Conservation (phyloP, 2,113 vertebrate species). For the Empidonax alnorum region DNA sequence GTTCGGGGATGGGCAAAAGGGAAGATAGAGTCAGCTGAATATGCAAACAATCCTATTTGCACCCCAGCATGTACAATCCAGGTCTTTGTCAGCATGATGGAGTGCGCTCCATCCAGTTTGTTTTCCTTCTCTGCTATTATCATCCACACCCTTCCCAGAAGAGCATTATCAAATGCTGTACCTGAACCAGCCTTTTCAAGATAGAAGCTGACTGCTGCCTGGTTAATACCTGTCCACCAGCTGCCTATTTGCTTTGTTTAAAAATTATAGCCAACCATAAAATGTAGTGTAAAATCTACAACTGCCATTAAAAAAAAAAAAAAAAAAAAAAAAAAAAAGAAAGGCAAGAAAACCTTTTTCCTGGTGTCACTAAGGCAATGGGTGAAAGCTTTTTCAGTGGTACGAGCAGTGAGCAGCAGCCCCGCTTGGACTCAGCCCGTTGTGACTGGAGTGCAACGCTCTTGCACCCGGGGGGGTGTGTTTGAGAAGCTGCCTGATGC, state of each 20-base stretch:
- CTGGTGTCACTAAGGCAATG: neutral
- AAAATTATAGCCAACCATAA: neutral
- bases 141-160: neutral
- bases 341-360: neutral
- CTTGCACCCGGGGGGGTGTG: neutral
- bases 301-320: neutral
- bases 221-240: neutral
- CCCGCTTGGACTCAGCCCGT: neutral
- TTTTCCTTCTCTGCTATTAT: neutral
- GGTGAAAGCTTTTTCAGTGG: neutral
- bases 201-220: neutral
- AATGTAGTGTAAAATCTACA: neutral
- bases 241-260: neutral
- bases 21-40: neutral
- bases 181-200: neutral
- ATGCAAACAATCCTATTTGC: constrained; percentile 13
- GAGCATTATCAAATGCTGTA: neutral
- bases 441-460: neutral
- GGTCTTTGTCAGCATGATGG: constrained; percentile 24
- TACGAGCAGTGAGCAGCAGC: neutral
- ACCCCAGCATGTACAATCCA: neutral
- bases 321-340: neutral
- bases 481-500: neutral
- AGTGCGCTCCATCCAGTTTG: neutral
- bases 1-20: neutral